Conservation (phyloP, 2,888 invertebrate species). For the Punctoribates punctum region DNA sequence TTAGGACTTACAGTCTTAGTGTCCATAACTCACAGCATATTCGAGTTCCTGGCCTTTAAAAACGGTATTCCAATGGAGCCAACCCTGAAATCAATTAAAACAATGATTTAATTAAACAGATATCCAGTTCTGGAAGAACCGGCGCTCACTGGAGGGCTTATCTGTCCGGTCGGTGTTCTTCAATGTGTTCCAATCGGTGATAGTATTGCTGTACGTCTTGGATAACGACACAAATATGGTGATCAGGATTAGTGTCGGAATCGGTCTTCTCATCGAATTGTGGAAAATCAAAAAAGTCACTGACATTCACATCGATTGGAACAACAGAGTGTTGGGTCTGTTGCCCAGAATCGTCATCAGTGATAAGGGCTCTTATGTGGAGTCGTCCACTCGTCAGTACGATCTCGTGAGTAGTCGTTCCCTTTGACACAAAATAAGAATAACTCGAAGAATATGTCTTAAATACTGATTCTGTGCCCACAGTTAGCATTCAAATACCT, state of each 20-base stretch:
- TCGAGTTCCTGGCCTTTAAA: constrained; percentile 97
- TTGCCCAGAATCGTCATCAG: constrained; percentile 75
- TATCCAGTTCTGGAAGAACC: constrained; percentile 99
- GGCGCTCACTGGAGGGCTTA: constrained; percentile 91
- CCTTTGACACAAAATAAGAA: too few relatives aligned
- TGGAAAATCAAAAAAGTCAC: constrained; percentile 96
- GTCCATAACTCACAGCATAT: constrained; percentile 92
- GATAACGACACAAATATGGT: constrained; percentile 98
- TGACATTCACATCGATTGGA: constrained; percentile 63
- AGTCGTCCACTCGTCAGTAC: constrained; percentile 87
- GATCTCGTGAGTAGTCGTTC: constrained; percentile 60
- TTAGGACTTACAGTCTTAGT: constrained; percentile 84
- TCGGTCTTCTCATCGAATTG: constrained; percentile 90
- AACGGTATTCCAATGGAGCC: constrained; percentile 64
- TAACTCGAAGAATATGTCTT: too few relatives aligned
- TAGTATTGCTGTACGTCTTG: constrained; percentile 91
- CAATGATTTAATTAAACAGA: constrained; percentile 58
- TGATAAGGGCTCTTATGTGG: constrained; percentile 94
- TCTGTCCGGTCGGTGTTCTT: constrained; percentile 98
- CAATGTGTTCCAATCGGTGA: constrained; percentile 92
- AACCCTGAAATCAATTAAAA: not conserved
- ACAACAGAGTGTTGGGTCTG: constrained; percentile 69
- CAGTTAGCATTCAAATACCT: constrained; percentile 87
- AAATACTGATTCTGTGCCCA: not conserved
- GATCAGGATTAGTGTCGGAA: constrained; percentile 86